These are phyloP conservation scores for Dryobota labecula DNA, from an alignment of 2,888 invertebrate species.

Conservation along the genomic window DNA sequence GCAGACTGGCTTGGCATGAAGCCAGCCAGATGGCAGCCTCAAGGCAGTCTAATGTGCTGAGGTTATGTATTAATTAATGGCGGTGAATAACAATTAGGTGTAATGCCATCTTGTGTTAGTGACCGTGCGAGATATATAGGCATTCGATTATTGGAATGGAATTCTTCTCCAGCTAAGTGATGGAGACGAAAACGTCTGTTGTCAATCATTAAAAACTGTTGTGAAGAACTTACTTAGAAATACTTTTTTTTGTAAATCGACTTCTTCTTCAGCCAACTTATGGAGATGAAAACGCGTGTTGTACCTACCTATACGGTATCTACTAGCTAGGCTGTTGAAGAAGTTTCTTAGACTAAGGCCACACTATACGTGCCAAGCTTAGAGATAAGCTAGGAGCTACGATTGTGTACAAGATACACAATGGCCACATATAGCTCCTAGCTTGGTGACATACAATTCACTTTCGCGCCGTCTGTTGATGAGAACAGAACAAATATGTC, in stretches of 20 bases:
- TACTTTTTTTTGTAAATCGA: neutral
- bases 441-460: no score
- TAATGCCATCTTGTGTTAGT: slow-evolving; percentile 31
- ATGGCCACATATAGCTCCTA: no score
- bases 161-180: neutral
- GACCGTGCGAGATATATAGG: neutral
- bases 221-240: neutral
- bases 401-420: no score
- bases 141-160: neutral
- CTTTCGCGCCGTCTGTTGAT: no score
- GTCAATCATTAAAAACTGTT: neutral
- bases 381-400: no score
- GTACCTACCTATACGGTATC: neutral
- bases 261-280: neutral
- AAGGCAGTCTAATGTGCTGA: slow-evolving; percentile 46
- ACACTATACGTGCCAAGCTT: no score
- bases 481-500: no score
- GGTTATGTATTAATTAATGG: slow-evolving; percentile 51
- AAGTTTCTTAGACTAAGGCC: no score
- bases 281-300: neutral
- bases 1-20: slow-evolving; percentile 40
- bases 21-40: slow-evolving; percentile 52
- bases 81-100: slow-evolving; percentile 48
- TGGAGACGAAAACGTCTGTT: neutral
- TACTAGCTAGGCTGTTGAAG: neutral